Evolutionary conservation across 1,140 invertebrate genomes (phyloP), one percentile per base, ranked within the genome.

Genomic region (Diploscapter pachys): DNA sequence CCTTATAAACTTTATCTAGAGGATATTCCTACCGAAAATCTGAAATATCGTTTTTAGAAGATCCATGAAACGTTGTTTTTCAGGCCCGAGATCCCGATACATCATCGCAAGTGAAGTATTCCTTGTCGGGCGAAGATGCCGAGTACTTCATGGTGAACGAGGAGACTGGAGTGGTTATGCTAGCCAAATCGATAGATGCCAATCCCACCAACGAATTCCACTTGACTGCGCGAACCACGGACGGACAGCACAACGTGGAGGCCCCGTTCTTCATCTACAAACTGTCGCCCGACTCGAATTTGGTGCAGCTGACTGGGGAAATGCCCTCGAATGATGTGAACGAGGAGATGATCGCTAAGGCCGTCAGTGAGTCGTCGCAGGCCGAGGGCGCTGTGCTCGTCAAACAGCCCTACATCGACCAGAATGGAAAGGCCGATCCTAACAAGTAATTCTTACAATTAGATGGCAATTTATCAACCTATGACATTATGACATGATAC

Each of bases 31-130:
- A 31, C 31, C 31, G 31, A 31, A 31, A 31, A 31, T 31, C 31
- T 31, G 31, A 31, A 31, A 31, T 31, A 31, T 31, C 31, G 31
- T 31, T 31, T 31, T 31, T 31, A 31, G 31, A 31, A 31, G 31
- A 31, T 31, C 31, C 1, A 31, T 31, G 31, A 31, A 31, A 1
- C 31, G 31, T 31, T 31, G 1, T 31, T 31, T 31, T 31, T 68
- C 50, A 73, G 54, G 81, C 81, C 3, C 71, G 57, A 50, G 81
- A 83, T 69, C 55, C 78, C 11, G 84, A 83, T 71, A 78, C 83
- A 69, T 76, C 80, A 11, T 50, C 78, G 4, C 70, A 80, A n/a
- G 11, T 82, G 56, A 80, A 72, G 13, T 83, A 80, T 68, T 54
- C 63, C 49, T 63, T 85, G 67, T 49, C 65, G 51, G 63, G 64